Conservation (phyloP, 2,113 vertebrate species). For the Pongo pygmaeus region DNA sequence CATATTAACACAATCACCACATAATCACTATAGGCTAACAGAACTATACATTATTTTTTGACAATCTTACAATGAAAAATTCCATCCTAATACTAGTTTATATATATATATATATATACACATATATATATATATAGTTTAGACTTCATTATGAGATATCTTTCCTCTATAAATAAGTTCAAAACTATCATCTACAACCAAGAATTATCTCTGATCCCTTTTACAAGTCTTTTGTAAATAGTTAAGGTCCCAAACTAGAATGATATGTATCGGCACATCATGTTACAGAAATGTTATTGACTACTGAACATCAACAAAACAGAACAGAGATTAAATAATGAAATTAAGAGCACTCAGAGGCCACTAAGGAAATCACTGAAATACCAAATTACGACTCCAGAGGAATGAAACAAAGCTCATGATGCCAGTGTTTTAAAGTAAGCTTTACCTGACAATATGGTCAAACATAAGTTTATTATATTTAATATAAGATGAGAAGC, state of each 20-base stretch:
- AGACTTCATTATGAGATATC: not conserved
- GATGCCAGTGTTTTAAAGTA: not conserved
- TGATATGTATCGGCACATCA: not conserved
- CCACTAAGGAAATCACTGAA: not conserved
- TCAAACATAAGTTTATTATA: not conserved
- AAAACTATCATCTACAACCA: not conserved
- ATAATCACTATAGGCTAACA: not conserved
- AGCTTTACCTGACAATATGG: not conserved
- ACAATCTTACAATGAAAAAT: not conserved
- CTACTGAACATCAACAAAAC: not conserved
- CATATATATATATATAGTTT: too few relatives aligned
- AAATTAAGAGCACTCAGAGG: not conserved
- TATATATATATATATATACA: too few relatives aligned
- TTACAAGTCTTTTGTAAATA: not conserved
- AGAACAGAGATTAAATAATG: not conserved
- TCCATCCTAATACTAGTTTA: not conserved
- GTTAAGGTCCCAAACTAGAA: not conserved
- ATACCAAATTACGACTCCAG: not conserved
- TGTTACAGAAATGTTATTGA: not conserved
- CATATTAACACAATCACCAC: conserved; percentile 31
- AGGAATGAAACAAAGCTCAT: not conserved
- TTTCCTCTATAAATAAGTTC: not conserved
- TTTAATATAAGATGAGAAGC: not conserved
- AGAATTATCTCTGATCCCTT: not conserved
- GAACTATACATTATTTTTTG: not conserved